Evolutionary conservation across 2,113 vertebrate species (phyloP), one percentile per base, ranked within the genome.

Genomic region (Chloebia gouldiae): DNA sequence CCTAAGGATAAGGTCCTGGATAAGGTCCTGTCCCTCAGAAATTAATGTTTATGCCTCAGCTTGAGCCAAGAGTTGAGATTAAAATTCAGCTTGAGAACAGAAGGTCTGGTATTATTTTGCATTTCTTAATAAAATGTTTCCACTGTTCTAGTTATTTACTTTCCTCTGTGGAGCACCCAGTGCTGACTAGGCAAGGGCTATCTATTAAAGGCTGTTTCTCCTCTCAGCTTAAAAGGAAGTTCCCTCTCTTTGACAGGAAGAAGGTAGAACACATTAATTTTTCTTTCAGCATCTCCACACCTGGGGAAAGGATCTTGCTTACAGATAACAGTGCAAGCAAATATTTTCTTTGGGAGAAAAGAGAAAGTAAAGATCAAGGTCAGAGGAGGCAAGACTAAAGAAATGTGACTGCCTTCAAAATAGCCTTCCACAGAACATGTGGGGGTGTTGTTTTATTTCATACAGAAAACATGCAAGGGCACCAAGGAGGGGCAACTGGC

Each of bases 281-380:
- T 89, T 95, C 97, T 97, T 96, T 96, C 89, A 96, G 96, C 93
- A 90, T 73, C 51, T 0, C 88, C 95, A 97, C 96, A 98, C 97
- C 97, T 98, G 97, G 95, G 95, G 86, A 97, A 97, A 97, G 94
- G 97, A 96, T 97, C 96, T 93, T 78, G 68, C 96, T 96, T 84
- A 93, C 35, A 97, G 96, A 98, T 97, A 98, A 97, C 86, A 87
- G 84, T 76, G 90, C 96, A 95, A 97, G 97, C 96, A 98, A 97
- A 97, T 97, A 98, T 97, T 98, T 98, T 92, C 95, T 93, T 95
- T 97, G 92, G 91, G 92, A 95, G 90, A 85, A 97, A 97, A 96
- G 90, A 96, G 96, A 97, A 97, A 97, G 91, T 80, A 91, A 96
- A 96, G 97, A 95, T 96, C 93, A 98, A 97, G 97, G 97, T 98